Base-by-base conservation (phyloP, 2,113 vertebrate species). In the Notiomystis cincta region DNA sequence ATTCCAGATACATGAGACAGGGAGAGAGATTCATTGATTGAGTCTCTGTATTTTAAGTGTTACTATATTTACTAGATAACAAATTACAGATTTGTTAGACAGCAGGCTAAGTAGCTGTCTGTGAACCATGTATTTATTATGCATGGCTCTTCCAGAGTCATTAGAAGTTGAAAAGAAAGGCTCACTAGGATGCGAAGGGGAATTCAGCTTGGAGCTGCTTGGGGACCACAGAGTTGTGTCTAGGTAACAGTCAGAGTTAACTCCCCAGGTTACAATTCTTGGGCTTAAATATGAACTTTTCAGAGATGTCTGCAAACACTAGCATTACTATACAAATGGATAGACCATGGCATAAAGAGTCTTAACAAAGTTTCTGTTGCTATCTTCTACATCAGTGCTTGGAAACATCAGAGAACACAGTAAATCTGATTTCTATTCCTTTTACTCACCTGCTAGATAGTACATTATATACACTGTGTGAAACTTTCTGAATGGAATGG, bases 21-120 rank as follows among this genome's bases (percentile, higher is more conserved):
- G 57, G 45, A 86, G 64, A 82, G 40, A 92, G 25, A 64, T 78
- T 83, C 94, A 92, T 93, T 95, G 96, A 97, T 89, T 93, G 69
- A 95, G 72, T 62, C 58, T 88, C 88, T 92, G 92, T 96, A 96
- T 97, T 96, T 96, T 96, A 97, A 97, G 93, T 96, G 95, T 96
- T 97, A 84, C 94, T 96, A 95, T 95, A 96, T 96, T 96, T 97
- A 89, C 91, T 67, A 75, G 82, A 64, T 94, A 95, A 93, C 88
- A 97, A 96, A 97, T 96, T 95, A 95, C 80, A 87, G 86, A 92
- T 95, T 94, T 95, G 80, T 95, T 93, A 97, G 95, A 96, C 92
- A 97, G 79, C 91, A 91, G 89, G 67, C 60, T 84, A 92, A 95
- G 76, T 95, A 92, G 75, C 86, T 96, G 93, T 92, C 96, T 95